Evolutionary conservation across 2,797 vertebrate genomes (phyloP).

Genomic region (Phataginus tetradactyla): DNA sequence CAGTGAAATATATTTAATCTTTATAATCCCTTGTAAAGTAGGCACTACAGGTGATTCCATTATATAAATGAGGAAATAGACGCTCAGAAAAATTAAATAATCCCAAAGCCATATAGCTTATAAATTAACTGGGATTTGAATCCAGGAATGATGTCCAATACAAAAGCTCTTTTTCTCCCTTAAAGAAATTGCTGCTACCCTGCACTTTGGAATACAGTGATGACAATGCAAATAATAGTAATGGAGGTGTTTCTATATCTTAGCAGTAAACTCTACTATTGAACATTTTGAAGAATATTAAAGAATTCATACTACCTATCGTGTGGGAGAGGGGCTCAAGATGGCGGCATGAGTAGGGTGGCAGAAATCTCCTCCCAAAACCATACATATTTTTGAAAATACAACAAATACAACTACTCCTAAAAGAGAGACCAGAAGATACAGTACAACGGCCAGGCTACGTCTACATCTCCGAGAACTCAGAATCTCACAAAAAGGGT

Average conservation of each 20-base stretch:
- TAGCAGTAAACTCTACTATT: not conserved
- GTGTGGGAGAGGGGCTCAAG: too few relatives aligned
- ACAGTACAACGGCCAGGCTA: too few relatives aligned
- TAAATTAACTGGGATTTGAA: not conserved
- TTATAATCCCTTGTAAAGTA: not conserved
- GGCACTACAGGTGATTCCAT: not conserved
- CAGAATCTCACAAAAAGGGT: too few relatives aligned
- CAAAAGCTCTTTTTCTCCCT: not conserved
- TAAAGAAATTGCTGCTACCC: not conserved
- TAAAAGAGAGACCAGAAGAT: too few relatives aligned
- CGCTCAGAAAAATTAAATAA: not conserved
- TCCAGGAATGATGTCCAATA: not conserved
- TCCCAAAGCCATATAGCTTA: not conserved
- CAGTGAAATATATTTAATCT: not conserved
- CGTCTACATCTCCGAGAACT: too few relatives aligned
- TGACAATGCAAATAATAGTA: slow-evolving; percentile 1
- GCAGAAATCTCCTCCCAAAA: too few relatives aligned
- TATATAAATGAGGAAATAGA: not conserved
- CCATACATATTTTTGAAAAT: too few relatives aligned
- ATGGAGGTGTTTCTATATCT: not conserved
- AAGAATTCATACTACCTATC: not conserved
- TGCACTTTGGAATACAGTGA: not conserved
- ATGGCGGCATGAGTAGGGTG: too few relatives aligned
- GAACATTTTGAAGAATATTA: not conserved
- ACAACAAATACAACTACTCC: too few relatives aligned